phyloP scores from a whole-genome alignment of 2,888 invertebrate species.

The Melikaiella ostensackeni region DNA sequence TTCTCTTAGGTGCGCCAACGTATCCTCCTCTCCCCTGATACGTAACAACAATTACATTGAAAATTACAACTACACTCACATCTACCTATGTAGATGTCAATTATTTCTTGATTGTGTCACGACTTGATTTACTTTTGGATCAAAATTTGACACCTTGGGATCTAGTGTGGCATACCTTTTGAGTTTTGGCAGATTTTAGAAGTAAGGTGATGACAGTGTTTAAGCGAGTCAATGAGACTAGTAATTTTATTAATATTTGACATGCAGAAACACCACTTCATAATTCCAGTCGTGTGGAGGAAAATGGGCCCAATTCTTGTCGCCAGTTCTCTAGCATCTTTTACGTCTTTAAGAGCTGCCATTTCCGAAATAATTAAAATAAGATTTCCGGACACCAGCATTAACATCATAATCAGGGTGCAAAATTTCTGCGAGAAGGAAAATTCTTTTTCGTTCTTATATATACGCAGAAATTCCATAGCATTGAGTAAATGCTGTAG shows the following conservation, averaged over 20 bases:
- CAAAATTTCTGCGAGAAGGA: neutral
- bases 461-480: slow-evolving; percentile 9
- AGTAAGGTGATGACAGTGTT: slow-evolving; percentile 46
- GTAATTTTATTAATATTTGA: slow-evolving; percentile 48
- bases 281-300: slow-evolving; percentile 57
- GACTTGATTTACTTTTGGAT: too few species aligned
- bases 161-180: neutral
- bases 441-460: neutral
- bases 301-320: slow-evolving; percentile 53
- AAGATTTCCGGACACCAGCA: neutral
- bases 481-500: neutral
- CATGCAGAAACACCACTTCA: slow-evolving; percentile 61
- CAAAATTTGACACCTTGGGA: too few species aligned
- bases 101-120: too few species aligned
- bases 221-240: slow-evolving; percentile 32
- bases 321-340: slow-evolving; percentile 45
- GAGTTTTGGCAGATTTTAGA: slow-evolving; percentile 16
- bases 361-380: slow-evolving; percentile 21
- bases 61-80: too few species aligned
- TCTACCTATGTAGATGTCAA: too few species aligned
- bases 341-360: neutral
- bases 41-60: too few species aligned
- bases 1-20: too few species aligned
- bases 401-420: neutral
- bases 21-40: too few species aligned